Evolutionary conservation across 23 tunicate species (phyloP).

Genomic region (Halocynthia roretzi): DNA sequence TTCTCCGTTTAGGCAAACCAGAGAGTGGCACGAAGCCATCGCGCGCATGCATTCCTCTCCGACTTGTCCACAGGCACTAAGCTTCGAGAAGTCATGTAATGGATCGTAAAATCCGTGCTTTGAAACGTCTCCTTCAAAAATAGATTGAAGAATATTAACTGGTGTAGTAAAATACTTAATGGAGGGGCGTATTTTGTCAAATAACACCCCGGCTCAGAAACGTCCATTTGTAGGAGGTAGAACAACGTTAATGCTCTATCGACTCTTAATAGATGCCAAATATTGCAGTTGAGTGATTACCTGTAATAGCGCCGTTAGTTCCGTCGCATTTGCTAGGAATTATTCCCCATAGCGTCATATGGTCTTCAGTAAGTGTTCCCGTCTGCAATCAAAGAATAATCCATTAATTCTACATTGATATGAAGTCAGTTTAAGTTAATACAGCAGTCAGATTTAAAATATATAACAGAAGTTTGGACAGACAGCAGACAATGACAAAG

Average conservation of each 20-base stretch:
- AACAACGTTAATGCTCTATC: too few species aligned
- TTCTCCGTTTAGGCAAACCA: constrained; percentile 16
- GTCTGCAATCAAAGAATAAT: background rate
- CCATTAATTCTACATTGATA: too few species aligned
- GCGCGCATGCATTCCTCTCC: constrained; percentile 8
- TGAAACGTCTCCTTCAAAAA: background rate
- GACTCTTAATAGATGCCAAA: too few species aligned
- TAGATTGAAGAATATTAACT: background rate
- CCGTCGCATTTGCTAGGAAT: constrained; percentile 12
- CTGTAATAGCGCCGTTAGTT: constrained; percentile 4
- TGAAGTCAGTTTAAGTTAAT: too few species aligned
- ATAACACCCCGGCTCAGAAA: too few species aligned
- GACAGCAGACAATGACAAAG: too few species aligned
- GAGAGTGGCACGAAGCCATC: constrained; percentile 17
- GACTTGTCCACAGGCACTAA: background rate
- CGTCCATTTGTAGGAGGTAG: too few species aligned
- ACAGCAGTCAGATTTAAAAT: too few species aligned
- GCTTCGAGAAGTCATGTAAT: constrained; percentile 1
- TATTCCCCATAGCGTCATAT: constrained; percentile 25
- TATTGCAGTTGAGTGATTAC: too few species aligned
- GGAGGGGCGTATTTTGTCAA: background rate
- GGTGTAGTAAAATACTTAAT: background rate
- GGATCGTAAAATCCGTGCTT: constrained; percentile 3
- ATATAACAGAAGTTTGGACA: too few species aligned
- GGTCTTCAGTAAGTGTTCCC: constrained; percentile 43